phyloP scores from a whole-genome alignment of 2,888 invertebrate genomes.

The Phyllotreta striolata region DNA sequence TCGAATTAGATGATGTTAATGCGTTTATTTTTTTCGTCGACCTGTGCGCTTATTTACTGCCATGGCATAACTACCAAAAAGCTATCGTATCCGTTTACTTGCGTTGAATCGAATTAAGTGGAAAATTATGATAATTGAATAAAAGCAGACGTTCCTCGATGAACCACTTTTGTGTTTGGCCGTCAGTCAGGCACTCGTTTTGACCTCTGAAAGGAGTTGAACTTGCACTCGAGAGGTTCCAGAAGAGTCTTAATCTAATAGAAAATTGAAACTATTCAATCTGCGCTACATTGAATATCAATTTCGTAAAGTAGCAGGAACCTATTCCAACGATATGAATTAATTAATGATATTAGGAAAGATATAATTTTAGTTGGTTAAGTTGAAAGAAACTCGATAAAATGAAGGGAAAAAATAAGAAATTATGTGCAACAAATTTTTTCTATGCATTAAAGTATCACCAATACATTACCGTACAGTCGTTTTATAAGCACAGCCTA shows the following conservation, averaged over 20 bases:
- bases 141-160: constrained; percentile 31
- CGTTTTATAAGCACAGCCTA: constrained; percentile 2
- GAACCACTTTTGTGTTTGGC: constrained; percentile 25
- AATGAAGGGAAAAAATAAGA: too few relatives aligned
- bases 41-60: constrained; percentile 6
- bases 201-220: constrained; percentile 48
- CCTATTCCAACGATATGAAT: too few relatives aligned
- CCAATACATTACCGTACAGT: background rate
- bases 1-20: too few relatives aligned
- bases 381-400: too few relatives aligned
- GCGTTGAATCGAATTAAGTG: constrained; percentile 29
- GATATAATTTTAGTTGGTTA: too few relatives aligned
- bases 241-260: constrained; percentile 9
- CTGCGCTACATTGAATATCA: background rate
- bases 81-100: constrained; percentile 22
- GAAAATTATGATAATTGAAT: constrained; percentile 34
- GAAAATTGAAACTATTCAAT: background rate
- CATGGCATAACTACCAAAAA: constrained; percentile 13
- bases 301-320: too few relatives aligned
- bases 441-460: too few relatives aligned
- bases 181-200: constrained; percentile 24
- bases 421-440: too few relatives aligned
- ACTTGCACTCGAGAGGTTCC: constrained; percentile 45
- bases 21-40: too few relatives aligned
- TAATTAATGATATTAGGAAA: too few relatives aligned